Base-by-base conservation (phyloP, 2,113 vertebrate genomes). In the Candoia aspera region DNA sequence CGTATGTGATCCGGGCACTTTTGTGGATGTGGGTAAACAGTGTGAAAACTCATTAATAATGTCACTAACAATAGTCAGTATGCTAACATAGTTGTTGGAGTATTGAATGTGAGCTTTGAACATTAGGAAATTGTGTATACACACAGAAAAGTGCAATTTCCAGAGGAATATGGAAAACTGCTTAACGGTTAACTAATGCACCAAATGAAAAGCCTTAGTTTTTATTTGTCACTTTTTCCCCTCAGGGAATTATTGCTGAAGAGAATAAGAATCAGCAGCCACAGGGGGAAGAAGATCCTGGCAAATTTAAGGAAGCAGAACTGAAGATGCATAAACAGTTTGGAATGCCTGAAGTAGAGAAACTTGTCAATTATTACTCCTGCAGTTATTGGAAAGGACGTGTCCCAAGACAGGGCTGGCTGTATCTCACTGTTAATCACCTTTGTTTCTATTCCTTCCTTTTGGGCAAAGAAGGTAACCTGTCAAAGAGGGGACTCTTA, bases 301-400 rank as follows among this genome's bases (percentile, higher is more conserved):
- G 98, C 29, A 99, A 99, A 96, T 99, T 99, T 96, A 98, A 98
- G 88, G 99, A 99, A 96, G 99, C 99, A 0, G 99, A 99, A 93
- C 96, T 99, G 94, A 99, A 99, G 97, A 99, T 99, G 99, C 90
- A 99, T 90, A 99, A 98, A 96, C 97, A 99, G 95, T 99, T 99
- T 21, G 98, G 98, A 86, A 99, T 99, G 99, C 99, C 99, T 0
- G 99, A 99, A 21, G 99, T 98, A 85, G 99, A 99, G 97, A 99
- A 99, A 96, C 97, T 99, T 96, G 99, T 99, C 86, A 99, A 99
- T 95, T 99, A 99, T 95, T 99, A 99, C 92, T 99, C 99, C 83
- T 99, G 99, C 97, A 99, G 99, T 96, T 99, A 98, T 94, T 99
- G 99, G 99, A 99, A 99, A 95, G 99, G 99, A 1, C 97, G 98